phyloP scores from a whole-genome alignment of 2,888 invertebrate genomes.

The Dastarcus helophoroides region DNA sequence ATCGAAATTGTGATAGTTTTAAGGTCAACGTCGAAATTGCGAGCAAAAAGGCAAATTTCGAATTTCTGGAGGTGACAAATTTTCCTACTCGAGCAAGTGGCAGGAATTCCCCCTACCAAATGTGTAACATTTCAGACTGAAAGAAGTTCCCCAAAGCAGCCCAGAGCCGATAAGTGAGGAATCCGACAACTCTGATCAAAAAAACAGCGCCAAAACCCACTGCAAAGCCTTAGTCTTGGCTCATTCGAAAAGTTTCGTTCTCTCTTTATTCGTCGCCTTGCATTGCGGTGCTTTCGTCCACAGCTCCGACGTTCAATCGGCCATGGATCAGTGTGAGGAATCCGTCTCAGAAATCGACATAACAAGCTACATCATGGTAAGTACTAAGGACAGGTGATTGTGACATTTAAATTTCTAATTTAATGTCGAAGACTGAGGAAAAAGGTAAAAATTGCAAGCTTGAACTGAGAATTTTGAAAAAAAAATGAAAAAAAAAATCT shows the following conservation, averaged over 20 bases:
- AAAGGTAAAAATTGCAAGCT: too few relatives aligned
- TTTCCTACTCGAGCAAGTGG: too few relatives aligned
- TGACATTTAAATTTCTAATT: too few relatives aligned
- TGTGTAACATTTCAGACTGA: conserved; percentile 26
- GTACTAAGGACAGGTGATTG: conserved; percentile 4
- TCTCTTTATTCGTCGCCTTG: conserved; percentile 49
- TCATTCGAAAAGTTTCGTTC: conserved; percentile 52
- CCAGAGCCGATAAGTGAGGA: conserved; percentile 10
- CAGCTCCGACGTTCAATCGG: conserved; percentile 52
- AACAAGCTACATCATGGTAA: conserved; percentile 49
- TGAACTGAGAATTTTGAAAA: too few relatives aligned
- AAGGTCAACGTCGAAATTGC: too few relatives aligned
- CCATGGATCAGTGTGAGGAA: conserved; percentile 61
- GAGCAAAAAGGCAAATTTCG: too few relatives aligned
- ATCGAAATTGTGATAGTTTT: too few relatives aligned
- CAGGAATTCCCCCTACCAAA: too few relatives aligned
- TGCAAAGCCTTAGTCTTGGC: conserved; percentile 46
- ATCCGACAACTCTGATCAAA: conserved; percentile 35
- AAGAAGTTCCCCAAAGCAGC: conserved; percentile 32
- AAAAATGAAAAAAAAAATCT: too few relatives aligned
- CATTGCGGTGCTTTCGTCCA: conserved; percentile 47
- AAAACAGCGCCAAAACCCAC: conserved; percentile 41
- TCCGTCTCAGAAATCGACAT: conserved; percentile 55
- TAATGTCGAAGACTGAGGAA: too few relatives aligned
- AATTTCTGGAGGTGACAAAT: too few relatives aligned